Base-by-base conservation (phyloP, 2,888 invertebrate species). In the Tipula unca region DNA sequence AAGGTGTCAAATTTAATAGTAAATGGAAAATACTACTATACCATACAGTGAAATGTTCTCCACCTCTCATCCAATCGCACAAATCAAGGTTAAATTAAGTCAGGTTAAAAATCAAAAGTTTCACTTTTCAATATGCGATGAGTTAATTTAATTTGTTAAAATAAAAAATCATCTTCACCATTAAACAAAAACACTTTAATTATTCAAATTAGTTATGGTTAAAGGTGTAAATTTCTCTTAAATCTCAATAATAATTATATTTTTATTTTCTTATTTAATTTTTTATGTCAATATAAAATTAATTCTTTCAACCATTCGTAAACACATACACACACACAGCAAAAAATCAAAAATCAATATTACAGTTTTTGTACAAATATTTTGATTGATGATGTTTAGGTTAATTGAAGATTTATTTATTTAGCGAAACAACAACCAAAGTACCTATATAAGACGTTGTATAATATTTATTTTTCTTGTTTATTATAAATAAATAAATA, bases 131-230 rank as follows among this genome's bases (percentile, higher is more conserved):
- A 20, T 6, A 4, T 14, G 69, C 69, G 69, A 69, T 69, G 69
- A 69, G 69, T 69, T 69, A 69, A 69, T 69, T 69, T 69, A 69
- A 69, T 69, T 69, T 69, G 69, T 69, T 69, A 69, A 69, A 69
- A 69, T 69, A 20, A 69, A 69, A 48, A 69, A 69, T 69, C 69
- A 69, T 25, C 48, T 48, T 17, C 4, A n/a, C n/a, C n/a, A n/a
- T n/a, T n/a, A n/a, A n/a, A n/a, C n/a, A n/a, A n/a, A 17, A 48
- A 54, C 25, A 69, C 10, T 69, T 69, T 14, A 69, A 69, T 69
- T 69, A 25, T 69, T 69, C 69, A 69, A 69, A 69, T 69, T 69
- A 69, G 69, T 25, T 25, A 25, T 25, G 69, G 69, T 69, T 69
- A 69, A 69, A 69, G 69, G 69, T 69, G 69, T 69, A 69, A 69